Conservation (phyloP, 2,888 invertebrate species). For the Alviniconcha strummeri region DNA sequence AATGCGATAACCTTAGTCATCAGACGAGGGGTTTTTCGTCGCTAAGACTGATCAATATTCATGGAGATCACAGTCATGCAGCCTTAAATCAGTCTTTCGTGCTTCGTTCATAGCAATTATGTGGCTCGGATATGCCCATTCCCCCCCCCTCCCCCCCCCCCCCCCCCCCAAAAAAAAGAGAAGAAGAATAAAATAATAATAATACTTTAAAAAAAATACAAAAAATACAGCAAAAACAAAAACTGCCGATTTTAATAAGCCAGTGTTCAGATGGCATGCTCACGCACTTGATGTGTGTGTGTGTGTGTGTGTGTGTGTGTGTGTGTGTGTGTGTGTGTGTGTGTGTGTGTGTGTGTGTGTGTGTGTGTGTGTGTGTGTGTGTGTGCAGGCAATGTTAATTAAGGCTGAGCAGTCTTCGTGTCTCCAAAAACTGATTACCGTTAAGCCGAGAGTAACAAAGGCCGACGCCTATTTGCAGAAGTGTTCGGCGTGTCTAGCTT, state of each 20-base stretch:
- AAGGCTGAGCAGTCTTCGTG: no score
- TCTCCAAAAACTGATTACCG: no score
- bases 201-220: background rate
- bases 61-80: no score
- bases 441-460: no score
- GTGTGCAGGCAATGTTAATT: background rate
- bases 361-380: background rate
- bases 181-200: background rate
- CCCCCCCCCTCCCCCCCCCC: background rate
- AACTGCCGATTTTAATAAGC: background rate
- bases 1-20: no score
- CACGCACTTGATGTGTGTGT: background rate
- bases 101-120: no score
- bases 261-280: background rate
- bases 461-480: no score
- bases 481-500: no score
- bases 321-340: conserved; percentile 10
- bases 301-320: conserved; percentile 1
- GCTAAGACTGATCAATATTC: no score
- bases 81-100: no score
- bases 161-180: background rate
- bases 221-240: background rate
- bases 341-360: background rate
- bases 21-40: no score
- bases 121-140: no score